Base-by-base conservation (phyloP, 2,797 vertebrate species). In the Mycteria americana region DNA sequence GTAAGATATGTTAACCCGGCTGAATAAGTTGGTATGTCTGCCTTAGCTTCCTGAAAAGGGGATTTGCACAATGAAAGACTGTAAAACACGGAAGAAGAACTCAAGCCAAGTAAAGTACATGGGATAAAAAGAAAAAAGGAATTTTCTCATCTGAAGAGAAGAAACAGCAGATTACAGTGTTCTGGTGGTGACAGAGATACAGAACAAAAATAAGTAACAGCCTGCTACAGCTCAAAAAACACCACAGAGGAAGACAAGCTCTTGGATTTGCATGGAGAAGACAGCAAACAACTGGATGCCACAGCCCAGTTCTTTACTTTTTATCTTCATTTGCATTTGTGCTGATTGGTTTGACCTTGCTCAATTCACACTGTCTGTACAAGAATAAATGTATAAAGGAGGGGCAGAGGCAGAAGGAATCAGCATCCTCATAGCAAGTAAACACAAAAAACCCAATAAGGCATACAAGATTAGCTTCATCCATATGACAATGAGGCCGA, bases 311-410 rank as follows among this genome's bases (percentile, higher is more conserved):
- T 86, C 65, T 90, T 94, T 78, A 75, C 31, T 43, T 93, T 90
- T 88, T 68, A 57, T 75, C 74, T 86, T 95, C 65, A 94, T 95
- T 95, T 95, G 53, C 80, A 88, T 95, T 95, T 75, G 31, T 69
- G 57, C 37, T 90, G 90, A 94, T 94, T 94, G 74, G 41, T 81
- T 95, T 95, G 93, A 94, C 92, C 92, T 97, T 96, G 85, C 57
- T 94, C 7, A 3, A 51, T 73, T 94, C 88, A 89, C n/a, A 69
- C 41, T 17, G 59, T 92, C 77, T 75, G 23, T 21, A 67, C 18
- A 89, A 85, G 78, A 92, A 73, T 64, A 84, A 88, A 81, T 64
- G 13, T 78, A 84, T 68, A 65, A 94, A 89, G 57, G 67, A 84
- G 50, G 69, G 70, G 62, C 35, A 93, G 79, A 90, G 23, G 48